A percentile compares a stretch with the other conserved stretches of the same genome.
These are phyloP conservation scores for Aphrophora alni DNA, from an alignment of 2,888 invertebrate species.

Conservation along the genomic window DNA sequence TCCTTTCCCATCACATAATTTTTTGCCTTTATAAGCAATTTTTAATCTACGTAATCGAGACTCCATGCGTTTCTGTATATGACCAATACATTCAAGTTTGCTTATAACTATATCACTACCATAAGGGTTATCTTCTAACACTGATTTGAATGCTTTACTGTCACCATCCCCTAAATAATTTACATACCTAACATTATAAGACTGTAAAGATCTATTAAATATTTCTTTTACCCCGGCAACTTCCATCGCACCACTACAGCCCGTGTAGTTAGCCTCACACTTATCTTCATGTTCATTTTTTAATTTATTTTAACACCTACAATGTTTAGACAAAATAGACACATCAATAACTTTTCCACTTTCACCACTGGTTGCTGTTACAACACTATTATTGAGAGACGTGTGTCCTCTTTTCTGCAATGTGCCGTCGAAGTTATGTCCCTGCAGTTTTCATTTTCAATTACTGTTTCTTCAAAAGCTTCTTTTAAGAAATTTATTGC, in stretches of 20 bases:
- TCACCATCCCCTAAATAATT: constrained; percentile 33
- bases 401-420: constrained; percentile 24
- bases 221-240: not conserved
- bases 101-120: not conserved
- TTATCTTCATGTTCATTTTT: not conserved
- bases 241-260: constrained; percentile 6
- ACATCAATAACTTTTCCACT: constrained; percentile 16
- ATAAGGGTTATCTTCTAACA: constrained; percentile 8
- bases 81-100: constrained; percentile 33
- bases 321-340: constrained; percentile 3
- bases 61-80: constrained; percentile 24
- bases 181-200: not conserved
- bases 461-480: not conserved
- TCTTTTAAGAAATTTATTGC: not conserved
- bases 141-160: constrained; percentile 22
- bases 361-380: constrained; percentile 25
- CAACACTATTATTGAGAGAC: constrained; percentile 28
- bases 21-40: not conserved
- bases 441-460: not conserved
- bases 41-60: constrained; percentile 19
- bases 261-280: not conserved
- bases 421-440: constrained; percentile 10
- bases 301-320: not conserved
- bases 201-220: not conserved
- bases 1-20: constrained; percentile 30